These are phyloP conservation scores for Chrysotoxum bicinctum DNA, from an alignment of 2,888 invertebrate genomes.

Conservation along the genomic window DNA sequence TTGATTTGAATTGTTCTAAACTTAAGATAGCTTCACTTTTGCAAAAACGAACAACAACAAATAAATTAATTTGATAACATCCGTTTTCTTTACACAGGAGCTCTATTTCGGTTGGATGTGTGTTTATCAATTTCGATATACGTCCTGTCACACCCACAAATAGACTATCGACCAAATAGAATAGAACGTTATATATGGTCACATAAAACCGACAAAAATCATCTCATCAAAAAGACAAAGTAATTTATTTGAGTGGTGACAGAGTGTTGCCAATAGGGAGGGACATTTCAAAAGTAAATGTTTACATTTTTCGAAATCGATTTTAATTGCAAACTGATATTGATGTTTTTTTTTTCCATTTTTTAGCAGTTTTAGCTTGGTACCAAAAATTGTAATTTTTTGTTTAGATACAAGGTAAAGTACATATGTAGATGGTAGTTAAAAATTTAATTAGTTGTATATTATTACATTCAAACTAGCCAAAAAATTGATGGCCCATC, in stretches of 20 bases:
- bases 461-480: no score
- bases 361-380: no score
- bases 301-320: no score
- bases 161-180: background rate
- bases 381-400: no score
- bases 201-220: conserved; percentile 1
- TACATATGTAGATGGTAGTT: no score
- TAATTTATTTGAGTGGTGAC: conserved; percentile 3
- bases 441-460: no score
- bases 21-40: no score
- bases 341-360: no score
- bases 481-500: no score
- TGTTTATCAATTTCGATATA: background rate
- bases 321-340: no score
- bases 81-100: background rate
- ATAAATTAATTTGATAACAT: background rate
- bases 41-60: background rate
- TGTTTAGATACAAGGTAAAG: no score
- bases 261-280: background rate
- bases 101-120: background rate
- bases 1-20: background rate
- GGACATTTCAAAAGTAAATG: no score
- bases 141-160: background rate
- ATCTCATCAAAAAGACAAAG: conserved; percentile 1
- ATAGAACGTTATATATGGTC: background rate